These are phyloP conservation scores for Budorcas taxicolor DNA, from an alignment of 2,113 vertebrate genomes.

Conservation along the genomic window DNA sequence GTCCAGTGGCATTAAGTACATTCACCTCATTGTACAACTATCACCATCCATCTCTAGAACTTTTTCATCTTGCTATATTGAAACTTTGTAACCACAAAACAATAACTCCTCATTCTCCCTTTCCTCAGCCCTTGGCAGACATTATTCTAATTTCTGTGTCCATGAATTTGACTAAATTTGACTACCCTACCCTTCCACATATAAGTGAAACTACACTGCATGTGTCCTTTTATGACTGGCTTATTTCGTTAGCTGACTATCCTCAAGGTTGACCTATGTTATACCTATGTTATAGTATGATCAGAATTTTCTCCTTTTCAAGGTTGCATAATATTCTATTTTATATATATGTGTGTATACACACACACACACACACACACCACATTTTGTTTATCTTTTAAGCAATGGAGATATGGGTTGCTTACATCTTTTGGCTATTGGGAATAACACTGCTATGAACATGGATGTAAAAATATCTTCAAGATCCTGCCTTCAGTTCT, in stretches of 20 bases:
- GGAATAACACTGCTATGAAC: neutral
- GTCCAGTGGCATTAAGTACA: neutral
- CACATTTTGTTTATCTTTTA: neutral
- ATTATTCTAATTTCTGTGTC: neutral
- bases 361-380: neutral
- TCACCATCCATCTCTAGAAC: neutral
- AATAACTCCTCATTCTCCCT: neutral
- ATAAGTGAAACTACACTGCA: neutral
- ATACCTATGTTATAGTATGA: neutral
- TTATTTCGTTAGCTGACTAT: neutral
- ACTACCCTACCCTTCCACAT: neutral
- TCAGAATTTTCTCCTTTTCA: neutral
- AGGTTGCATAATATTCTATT: neutral
- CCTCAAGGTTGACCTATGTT: neutral
- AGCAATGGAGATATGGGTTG: neutral
- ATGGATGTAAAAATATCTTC: neutral
- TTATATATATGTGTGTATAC: fast-evolving
- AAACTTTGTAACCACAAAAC: neutral
- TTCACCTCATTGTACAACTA: neutral
- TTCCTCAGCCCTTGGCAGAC: neutral
- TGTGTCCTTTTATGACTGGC: neutral
- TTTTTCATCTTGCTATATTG: neutral
- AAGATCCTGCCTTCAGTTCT: neutral
- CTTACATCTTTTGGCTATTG: neutral
- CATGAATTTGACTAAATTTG: neutral